Percentiles rank a stretch among this genome's conserved stretches.
phyloP scores from a whole-genome alignment of 1,140 invertebrate species.

The Meteorus sp. region DNA sequence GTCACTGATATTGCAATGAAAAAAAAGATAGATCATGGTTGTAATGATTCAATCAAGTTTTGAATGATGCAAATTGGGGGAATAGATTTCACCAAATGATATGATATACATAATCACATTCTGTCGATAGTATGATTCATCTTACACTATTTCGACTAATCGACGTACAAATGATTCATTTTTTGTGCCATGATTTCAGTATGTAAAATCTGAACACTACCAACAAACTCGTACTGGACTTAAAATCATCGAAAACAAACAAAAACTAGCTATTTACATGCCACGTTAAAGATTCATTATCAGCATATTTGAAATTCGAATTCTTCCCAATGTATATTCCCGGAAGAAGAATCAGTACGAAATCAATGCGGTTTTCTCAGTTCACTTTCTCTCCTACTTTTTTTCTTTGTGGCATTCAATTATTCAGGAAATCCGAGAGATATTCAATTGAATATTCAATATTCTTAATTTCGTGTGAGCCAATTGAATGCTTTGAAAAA shows the following conservation, averaged over 20 bases:
- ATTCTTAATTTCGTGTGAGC: conserved; percentile 67
- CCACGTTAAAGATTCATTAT: no score
- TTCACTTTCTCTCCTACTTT: no score
- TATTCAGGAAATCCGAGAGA: neutral
- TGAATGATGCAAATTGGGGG: no score
- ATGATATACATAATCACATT: neutral
- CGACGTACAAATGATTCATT: no score
- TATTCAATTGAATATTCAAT: neutral
- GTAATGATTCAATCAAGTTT: no score
- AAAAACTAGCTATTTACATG: neutral
- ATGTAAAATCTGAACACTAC: neutral
- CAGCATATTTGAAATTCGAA: neutral
- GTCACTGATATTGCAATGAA: no score
- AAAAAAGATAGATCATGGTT: neutral
- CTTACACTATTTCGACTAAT: neutral
- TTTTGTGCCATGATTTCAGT: no score
- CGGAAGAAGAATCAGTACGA: no score
- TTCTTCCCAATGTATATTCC: neutral
- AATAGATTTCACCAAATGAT: neutral
- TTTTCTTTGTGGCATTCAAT: neutral
- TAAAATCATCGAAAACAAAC: neutral
- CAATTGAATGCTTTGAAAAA: conserved; percentile 83
- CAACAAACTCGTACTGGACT: neutral
- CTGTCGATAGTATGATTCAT: neutral
- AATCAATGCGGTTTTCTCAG: no score